phyloP scores from a whole-genome alignment of 2,113 vertebrate genomes.

The Collichthys lucidus region DNA sequence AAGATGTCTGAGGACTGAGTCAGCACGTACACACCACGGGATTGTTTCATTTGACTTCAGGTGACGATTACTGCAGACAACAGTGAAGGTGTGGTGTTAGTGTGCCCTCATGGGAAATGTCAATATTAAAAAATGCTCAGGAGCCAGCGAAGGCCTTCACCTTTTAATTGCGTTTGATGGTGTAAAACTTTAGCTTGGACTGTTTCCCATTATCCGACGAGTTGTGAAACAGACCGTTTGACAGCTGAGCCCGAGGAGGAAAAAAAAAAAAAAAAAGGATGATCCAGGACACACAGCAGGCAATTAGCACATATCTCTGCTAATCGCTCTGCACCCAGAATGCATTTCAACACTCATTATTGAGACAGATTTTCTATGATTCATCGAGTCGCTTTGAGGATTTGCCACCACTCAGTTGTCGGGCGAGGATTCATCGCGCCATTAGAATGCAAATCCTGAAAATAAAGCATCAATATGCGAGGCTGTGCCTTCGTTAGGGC shows the following conservation, averaged over 20 bases:
- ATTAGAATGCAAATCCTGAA: constrained; percentile 69
- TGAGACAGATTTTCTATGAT: constrained; percentile 68
- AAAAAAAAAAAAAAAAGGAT: constrained; percentile 18
- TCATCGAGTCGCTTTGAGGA: constrained; percentile 53
- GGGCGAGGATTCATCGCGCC: constrained; percentile 54
- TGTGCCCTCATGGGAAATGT: not conserved
- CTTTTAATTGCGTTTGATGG: constrained; percentile 3
- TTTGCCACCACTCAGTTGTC: constrained; percentile 59
- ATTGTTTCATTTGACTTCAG: not conserved
- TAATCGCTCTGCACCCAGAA: constrained; percentile 45
- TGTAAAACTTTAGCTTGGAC: not conserved
- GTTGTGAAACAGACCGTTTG: constrained; percentile 49
- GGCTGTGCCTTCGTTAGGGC: constrained; percentile 22
- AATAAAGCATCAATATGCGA: constrained; percentile 54
- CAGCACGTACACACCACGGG: not conserved
- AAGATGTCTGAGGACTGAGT: not conserved
- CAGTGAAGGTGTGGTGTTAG: not conserved
- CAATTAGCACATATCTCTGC: constrained; percentile 65
- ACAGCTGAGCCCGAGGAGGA: constrained; percentile 44
- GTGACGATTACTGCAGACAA: too few relatives aligned
- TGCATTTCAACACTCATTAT: constrained; percentile 56
- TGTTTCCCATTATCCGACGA: not conserved
- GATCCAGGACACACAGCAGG: constrained; percentile 62
- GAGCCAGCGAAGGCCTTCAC: not conserved
- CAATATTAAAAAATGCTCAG: not conserved